phyloP scores from a whole-genome alignment of 2,797 vertebrate genomes.

The Eurystomus glaucurus region DNA sequence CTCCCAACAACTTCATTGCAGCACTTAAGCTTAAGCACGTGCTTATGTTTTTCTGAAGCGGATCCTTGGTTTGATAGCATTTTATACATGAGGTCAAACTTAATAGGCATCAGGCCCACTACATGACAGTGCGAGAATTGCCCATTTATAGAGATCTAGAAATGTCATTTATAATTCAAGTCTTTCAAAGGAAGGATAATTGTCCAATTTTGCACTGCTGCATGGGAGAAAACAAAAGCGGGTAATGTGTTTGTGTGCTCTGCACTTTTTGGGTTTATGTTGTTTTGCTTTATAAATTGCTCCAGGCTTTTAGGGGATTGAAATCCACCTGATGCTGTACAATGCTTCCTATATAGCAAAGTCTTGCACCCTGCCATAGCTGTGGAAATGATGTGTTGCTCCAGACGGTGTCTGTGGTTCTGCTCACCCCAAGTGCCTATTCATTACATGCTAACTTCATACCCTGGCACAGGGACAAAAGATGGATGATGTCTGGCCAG shows the following conservation, averaged over 20 bases:
- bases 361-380: background rate
- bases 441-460: slow-evolving; percentile 21
- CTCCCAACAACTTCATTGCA: background rate
- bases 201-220: background rate
- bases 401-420: background rate
- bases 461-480: background rate
- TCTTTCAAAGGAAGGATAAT: slow-evolving; percentile 36
- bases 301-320: background rate
- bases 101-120: background rate
- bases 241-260: background rate
- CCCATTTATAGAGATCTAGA: slow-evolving; percentile 11
- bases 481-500: background rate
- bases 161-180: slow-evolving; percentile 43
- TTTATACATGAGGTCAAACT: background rate
- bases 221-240: background rate
- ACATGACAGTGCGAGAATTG: background rate
- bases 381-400: background rate
- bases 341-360: background rate
- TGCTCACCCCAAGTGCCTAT: background rate
- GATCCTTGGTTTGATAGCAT: background rate
- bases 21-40: background rate
- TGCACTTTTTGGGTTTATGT: background rate
- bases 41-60: background rate
- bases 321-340: background rate
- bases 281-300: background rate